These are phyloP conservation scores for Steinernema scapterisci DNA, from an alignment of 2,888 invertebrate species.

Conservation along the genomic window DNA sequence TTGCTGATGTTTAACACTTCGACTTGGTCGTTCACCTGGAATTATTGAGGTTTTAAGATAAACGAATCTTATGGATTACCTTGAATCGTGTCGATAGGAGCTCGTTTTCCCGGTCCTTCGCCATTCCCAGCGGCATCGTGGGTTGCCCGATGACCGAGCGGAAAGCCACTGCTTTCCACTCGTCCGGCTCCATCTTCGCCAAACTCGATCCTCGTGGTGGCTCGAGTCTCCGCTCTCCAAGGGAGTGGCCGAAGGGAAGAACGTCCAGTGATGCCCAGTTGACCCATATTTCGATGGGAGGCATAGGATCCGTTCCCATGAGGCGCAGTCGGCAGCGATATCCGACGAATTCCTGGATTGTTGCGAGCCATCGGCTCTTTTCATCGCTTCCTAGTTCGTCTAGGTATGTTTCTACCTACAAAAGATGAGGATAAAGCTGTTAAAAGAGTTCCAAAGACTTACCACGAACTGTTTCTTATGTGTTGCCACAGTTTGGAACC, in stretches of 20 bases:
- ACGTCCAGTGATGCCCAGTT: conserved; percentile 9
- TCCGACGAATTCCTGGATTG: background rate
- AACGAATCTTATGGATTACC: background rate
- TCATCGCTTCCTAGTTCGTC: background rate
- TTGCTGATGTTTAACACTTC: conserved; percentile 50
- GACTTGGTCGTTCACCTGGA: conserved; percentile 48
- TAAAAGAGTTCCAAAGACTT: too few species aligned
- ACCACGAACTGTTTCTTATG: background rate
- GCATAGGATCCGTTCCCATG: background rate
- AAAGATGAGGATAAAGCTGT: background rate
- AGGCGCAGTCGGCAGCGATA: background rate
- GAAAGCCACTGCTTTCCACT: background rate
- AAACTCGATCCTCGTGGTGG: background rate
- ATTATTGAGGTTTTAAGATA: background rate
- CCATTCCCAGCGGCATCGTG: background rate
- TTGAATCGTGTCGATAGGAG: background rate
- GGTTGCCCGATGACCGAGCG: background rate
- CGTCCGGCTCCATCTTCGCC: background rate
- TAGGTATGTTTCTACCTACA: background rate
- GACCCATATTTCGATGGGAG: conserved; percentile 16
- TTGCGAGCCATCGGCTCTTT: background rate
- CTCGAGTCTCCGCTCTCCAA: background rate
- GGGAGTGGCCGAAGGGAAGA: background rate
- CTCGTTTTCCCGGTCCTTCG: background rate
- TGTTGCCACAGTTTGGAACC: background rate